Percentiles rank a stretch among this genome's conserved stretches.
Conservation (phyloP, 1,140 invertebrate genomes). For the Leguminivora glycinivorella region DNA sequence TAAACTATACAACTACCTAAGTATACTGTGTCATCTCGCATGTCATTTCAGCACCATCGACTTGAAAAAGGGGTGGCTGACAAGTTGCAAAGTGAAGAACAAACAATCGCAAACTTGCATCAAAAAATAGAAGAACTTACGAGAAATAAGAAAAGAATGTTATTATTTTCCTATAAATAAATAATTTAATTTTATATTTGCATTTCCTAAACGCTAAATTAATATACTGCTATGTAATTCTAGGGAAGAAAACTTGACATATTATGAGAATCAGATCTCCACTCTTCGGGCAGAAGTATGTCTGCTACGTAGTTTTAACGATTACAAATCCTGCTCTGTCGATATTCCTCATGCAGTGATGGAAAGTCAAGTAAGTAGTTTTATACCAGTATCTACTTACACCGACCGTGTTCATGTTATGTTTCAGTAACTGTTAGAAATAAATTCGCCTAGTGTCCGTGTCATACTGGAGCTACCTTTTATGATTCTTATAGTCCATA, state of each 20-base stretch:
- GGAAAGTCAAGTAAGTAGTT: conserved; percentile 1
- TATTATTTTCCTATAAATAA: neutral
- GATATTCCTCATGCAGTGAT: neutral
- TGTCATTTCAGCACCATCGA: neutral
- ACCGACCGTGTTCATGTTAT: no score
- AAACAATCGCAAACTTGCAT: neutral
- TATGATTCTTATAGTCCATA: no score
- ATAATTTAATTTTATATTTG: neutral
- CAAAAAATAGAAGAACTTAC: neutral
- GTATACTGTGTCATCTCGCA: no score
- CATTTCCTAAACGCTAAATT: neutral
- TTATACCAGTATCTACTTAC: no score
- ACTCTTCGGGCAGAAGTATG: neutral
- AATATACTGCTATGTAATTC: neutral
- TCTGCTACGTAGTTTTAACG: neutral
- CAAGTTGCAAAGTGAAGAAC: neutral
- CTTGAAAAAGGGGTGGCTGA: neutral
- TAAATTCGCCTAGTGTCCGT: no score
- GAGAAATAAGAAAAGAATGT: neutral
- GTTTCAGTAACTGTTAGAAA: no score
- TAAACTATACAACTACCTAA: no score
- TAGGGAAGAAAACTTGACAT: neutral
- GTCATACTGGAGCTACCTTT: no score
- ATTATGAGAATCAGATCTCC: neutral
- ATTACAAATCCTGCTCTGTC: neutral